phyloP scores from a whole-genome alignment of 1,140 invertebrate species.

The Drosophila ogumai region DNA sequence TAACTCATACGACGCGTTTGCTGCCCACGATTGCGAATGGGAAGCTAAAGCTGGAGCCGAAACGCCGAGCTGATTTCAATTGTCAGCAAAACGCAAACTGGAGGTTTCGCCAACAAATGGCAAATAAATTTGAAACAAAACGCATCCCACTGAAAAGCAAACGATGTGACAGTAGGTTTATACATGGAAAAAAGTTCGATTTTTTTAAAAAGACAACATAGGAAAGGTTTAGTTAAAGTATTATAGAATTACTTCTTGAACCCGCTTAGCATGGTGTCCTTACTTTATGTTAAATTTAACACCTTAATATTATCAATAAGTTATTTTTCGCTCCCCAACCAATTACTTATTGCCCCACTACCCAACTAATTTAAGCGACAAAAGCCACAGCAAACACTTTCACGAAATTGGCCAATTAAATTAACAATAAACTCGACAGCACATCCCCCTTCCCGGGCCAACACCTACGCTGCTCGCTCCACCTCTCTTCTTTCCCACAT shows the following conservation, averaged over 20 bases:
- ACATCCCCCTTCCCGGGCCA: slow-evolving; percentile 20
- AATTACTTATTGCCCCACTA: slow-evolving; percentile 15
- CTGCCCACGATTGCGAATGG: slow-evolving; percentile 49
- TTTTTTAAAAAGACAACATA: neutral
- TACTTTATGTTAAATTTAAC: neutral
- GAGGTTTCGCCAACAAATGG: slow-evolving; percentile 26
- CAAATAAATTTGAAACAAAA: slow-evolving; percentile 36
- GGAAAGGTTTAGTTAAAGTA: no score
- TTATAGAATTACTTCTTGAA: no score
- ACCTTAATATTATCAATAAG: no score
- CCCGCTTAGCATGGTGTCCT: no score
- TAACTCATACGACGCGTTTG: slow-evolving; percentile 74
- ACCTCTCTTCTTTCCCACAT: slow-evolving; percentile 6
- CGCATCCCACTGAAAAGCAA: slow-evolving; percentile 12
- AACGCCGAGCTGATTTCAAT: slow-evolving; percentile 36
- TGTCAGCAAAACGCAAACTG: slow-evolving; percentile 18
- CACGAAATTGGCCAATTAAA: slow-evolving; percentile 81
- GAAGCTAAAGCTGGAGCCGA: slow-evolving; percentile 11
- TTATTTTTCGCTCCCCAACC: neutral
- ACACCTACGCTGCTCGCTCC: slow-evolving; percentile 28
- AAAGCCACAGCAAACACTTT: slow-evolving; percentile 63
- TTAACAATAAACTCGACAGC: slow-evolving; percentile 72
- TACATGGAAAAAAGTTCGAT: neutral
- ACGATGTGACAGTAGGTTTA: slow-evolving; percentile 1
- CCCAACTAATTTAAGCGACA: slow-evolving; percentile 44